Percentiles rank a stretch among this genome's conserved stretches.
These are phyloP conservation scores for Sclerodermus sp. DNA, from an alignment of 2,888 invertebrate genomes.

Conservation along the genomic window DNA sequence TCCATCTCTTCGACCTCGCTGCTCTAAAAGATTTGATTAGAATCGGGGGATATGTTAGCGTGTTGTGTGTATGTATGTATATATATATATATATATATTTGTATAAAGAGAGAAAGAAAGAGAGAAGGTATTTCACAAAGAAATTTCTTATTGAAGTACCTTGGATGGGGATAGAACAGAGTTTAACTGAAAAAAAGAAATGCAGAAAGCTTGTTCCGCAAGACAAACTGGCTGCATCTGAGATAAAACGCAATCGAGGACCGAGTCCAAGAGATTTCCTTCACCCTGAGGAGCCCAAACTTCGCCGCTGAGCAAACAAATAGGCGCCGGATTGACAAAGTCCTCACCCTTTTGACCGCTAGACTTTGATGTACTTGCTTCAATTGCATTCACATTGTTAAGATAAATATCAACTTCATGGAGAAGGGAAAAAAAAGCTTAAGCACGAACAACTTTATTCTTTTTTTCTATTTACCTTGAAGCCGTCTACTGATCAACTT, in stretches of 20 bases:
- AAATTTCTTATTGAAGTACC: conserved; percentile 22
- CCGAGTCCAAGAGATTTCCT: conserved; percentile 61
- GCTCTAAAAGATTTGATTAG: conserved; percentile 17
- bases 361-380: conserved; percentile 45
- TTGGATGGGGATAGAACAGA: conserved; percentile 50
- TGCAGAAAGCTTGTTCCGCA: conserved; percentile 94
- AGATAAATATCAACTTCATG: conserved; percentile 4
- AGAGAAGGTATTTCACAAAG: too few relatives aligned
- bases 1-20: conserved; percentile 45
- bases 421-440: neutral
- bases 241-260: conserved; percentile 82
- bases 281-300: conserved; percentile 51
- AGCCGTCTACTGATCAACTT: conserved; percentile 46
- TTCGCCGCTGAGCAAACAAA: conserved; percentile 50
- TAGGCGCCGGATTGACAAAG: conserved; percentile 46
- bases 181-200: conserved; percentile 86
- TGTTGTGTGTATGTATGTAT: too few relatives aligned
- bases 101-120: too few relatives aligned
- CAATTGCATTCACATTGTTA: too few relatives aligned
- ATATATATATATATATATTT: too few relatives aligned
- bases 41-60: too few relatives aligned
- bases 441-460: too few relatives aligned
- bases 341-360: conserved; percentile 48
- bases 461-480: conserved; percentile 31
- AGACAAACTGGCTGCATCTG: conserved; percentile 89